phyloP scores from a whole-genome alignment of 1,140 invertebrate genomes.

The Lasioglossum albipes region DNA sequence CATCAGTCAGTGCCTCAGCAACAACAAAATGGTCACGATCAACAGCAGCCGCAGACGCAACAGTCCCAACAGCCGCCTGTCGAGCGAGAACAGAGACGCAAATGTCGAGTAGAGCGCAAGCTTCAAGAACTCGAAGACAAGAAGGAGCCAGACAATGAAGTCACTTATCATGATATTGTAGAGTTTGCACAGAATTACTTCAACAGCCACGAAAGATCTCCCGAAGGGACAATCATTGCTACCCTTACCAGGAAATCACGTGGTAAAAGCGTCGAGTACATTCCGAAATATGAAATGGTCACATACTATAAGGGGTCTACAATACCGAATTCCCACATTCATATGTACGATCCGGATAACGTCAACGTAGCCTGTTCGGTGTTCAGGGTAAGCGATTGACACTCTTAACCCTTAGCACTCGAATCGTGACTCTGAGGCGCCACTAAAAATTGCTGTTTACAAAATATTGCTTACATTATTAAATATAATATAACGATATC shows the following conservation, averaged over 20 bases:
- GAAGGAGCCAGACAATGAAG: conserved; percentile 80
- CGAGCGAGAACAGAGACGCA: conserved; percentile 88
- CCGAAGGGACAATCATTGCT: conserved; percentile 93
- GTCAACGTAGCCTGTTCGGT: conserved; percentile 93
- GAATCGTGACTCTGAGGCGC: too few relatives aligned
- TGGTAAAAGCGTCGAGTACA: conserved; percentile 87
- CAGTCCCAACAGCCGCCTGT: conserved; percentile 67
- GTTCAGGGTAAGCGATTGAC: conserved; percentile 87
- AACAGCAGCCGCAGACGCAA: conserved; percentile 36
- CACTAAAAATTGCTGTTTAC: too few relatives aligned
- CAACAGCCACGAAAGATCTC: conserved; percentile 92
- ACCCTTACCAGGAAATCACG: conserved; percentile 90
- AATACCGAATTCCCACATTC: conserved; percentile 96
- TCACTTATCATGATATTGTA: conserved; percentile 89
- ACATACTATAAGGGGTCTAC: conserved; percentile 91
- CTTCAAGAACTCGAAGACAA: conserved; percentile 88
- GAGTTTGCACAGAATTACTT: conserved; percentile 97
- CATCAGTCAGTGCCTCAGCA: conserved; percentile 50
- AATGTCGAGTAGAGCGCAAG: conserved; percentile 91
- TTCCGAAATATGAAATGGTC: conserved; percentile 96
- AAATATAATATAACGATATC: too few relatives aligned
- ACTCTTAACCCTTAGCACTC: not conserved
- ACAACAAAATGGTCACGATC: conserved; percentile 60
- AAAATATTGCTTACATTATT: too few relatives aligned
- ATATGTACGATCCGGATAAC: conserved; percentile 97